Percentiles rank a stretch among this genome's conserved stretches.
Conservation (phyloP, 2,888 invertebrate genomes). For the Toxonevra muliebris region DNA sequence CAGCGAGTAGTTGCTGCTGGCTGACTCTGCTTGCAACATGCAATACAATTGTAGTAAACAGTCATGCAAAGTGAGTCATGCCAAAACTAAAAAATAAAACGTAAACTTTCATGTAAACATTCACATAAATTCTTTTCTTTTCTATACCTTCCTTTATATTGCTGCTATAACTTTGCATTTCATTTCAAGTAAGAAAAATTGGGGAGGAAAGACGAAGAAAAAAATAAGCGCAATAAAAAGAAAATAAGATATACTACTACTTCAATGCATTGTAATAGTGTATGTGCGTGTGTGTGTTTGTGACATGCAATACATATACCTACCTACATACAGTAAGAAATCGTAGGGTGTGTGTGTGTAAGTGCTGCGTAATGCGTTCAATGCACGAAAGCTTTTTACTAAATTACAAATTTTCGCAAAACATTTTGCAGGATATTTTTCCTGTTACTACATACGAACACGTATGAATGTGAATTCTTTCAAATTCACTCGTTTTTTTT, state of each 20-base stretch:
- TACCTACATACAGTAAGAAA: neutral
- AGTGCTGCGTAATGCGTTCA: slow-evolving; percentile 7
- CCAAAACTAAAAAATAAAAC: neutral
- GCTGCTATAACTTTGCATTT: too few relatives aligned
- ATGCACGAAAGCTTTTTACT: slow-evolving; percentile 24
- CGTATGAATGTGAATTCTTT: too few relatives aligned
- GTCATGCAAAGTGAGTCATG: slow-evolving; percentile 2
- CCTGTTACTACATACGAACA: too few relatives aligned
- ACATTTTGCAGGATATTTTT: neutral
- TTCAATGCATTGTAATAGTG: too few relatives aligned
- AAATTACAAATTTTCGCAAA: slow-evolving; percentile 4
- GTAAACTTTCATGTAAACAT: slow-evolving; percentile 18
- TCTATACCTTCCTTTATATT: neutral
- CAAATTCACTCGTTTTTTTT: too few relatives aligned
- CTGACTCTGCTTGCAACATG: neutral
- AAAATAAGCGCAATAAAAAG: too few relatives aligned
- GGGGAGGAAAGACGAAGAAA: neutral
- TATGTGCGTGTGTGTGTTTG: too few relatives aligned
- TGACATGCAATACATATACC: too few relatives aligned
- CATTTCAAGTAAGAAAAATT: too few relatives aligned
- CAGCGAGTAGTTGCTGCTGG: neutral
- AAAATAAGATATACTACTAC: too few relatives aligned
- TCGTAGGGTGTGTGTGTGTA: neutral
- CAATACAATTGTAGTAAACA: neutral
- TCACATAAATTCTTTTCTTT: slow-evolving; percentile 17